phyloP scores from a whole-genome alignment of 2,888 invertebrate genomes.

The Melanchra persicariae region DNA sequence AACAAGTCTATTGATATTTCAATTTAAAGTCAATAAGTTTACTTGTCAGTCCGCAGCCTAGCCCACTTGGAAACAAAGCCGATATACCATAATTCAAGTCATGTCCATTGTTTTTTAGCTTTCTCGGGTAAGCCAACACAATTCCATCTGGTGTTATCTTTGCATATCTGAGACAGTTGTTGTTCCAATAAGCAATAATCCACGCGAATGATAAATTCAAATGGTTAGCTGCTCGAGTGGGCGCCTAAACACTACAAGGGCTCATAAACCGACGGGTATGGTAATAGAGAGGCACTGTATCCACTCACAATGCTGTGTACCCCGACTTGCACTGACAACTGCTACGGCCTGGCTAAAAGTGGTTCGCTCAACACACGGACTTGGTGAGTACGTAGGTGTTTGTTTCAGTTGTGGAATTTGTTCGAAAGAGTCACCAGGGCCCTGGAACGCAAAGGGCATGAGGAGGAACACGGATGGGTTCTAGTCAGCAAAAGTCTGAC shows the following conservation, averaged over 20 bases:
- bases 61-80: slow-evolving; percentile 39
- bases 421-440: too few species aligned
- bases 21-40: slow-evolving; percentile 45
- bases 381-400: slow-evolving; percentile 20
- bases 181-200: slow-evolving; percentile 88
- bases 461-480: too few species aligned
- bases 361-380: slow-evolving; percentile 31
- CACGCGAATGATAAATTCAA: slow-evolving; percentile 87
- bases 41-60: slow-evolving; percentile 36
- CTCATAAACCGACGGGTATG: slow-evolving; percentile 89
- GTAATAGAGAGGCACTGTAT: slow-evolving; percentile 83
- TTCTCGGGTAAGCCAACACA: slow-evolving; percentile 54
- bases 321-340: slow-evolving; percentile 76
- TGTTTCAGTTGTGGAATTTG: too few species aligned
- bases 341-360: slow-evolving; percentile 77
- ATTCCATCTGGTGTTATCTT: slow-evolving; percentile 75
- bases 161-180: slow-evolving; percentile 82
- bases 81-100: slow-evolving; percentile 51
- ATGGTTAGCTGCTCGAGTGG: slow-evolving; percentile 85
- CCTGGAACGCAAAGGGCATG: too few species aligned
- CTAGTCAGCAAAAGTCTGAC: too few species aligned
- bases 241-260: slow-evolving; percentile 88
- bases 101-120: slow-evolving; percentile 54
- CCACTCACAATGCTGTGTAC: slow-evolving; percentile 80
- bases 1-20: slow-evolving; percentile 31